A percentile compares a stretch with the other conserved stretches of the same genome.
These are phyloP conservation scores for Antennarius striatus DNA, from an alignment of 2,113 vertebrate genomes.

Conservation along the genomic window DNA sequence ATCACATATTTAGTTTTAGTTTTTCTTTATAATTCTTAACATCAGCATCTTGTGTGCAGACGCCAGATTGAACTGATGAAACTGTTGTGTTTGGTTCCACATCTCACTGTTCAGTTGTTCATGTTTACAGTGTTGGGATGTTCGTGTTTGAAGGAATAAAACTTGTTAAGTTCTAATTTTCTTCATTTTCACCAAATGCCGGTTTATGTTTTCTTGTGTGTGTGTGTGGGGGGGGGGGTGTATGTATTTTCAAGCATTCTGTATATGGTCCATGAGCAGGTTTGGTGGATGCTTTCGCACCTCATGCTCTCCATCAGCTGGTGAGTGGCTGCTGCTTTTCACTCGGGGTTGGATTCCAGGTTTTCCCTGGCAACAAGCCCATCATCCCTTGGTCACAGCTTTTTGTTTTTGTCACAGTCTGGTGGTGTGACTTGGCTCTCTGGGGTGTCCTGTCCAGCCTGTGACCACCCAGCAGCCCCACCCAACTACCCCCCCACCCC, in stretches of 20 bases:
- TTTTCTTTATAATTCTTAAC: conserved; percentile 10
- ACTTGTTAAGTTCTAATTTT: neutral
- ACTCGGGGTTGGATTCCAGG: conserved; percentile 29
- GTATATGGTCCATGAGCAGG: too few relatives aligned
- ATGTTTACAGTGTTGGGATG: conserved; percentile 19
- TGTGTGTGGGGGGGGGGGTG: too few relatives aligned
- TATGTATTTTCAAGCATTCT: too few relatives aligned
- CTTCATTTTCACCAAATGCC: too few relatives aligned
- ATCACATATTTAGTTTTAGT: conserved; percentile 16
- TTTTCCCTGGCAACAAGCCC: conserved; percentile 73
- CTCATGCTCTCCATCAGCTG: neutral
- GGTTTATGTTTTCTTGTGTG: too few relatives aligned
- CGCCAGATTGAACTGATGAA: conserved; percentile 12
- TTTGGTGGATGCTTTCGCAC: neutral
- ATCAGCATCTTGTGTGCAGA: conserved; percentile 1
- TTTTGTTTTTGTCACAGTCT: conserved; percentile 73
- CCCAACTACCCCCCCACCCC: conserved; percentile 10
- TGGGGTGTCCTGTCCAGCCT: conserved; percentile 44
- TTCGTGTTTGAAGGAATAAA: conserved; percentile 49
- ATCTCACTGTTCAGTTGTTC: conserved; percentile 28
- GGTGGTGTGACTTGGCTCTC: conserved; percentile 59
- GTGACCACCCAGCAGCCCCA: conserved; percentile 46
- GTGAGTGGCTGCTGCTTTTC: conserved; percentile 29
- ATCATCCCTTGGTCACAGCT: conserved; percentile 55
- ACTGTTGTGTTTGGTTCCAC: conserved; percentile 32